A percentile compares a stretch with the other conserved stretches of the same genome.
Evolutionary conservation across 1,140 invertebrate genomes (phyloP).

Genomic region (Philotrypesis tridentata): DNA sequence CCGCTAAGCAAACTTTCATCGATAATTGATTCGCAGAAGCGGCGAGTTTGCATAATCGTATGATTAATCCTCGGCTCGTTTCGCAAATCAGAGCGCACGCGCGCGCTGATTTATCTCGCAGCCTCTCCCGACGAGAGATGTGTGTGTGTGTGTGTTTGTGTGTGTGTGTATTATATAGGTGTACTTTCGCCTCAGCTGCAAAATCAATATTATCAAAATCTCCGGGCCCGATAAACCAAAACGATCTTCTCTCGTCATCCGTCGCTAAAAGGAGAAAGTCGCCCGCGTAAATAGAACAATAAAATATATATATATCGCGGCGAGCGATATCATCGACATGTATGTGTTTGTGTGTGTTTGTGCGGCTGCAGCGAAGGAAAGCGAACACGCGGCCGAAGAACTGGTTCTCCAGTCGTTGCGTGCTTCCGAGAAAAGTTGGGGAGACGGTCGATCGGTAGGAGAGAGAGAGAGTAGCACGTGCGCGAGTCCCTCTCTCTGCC

Average conservation of each 20-base stretch:
- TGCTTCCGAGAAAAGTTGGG: not conserved
- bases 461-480: not conserved
- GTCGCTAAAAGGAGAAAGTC: not conserved
- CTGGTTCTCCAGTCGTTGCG: not conserved
- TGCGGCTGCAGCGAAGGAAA: slow-evolving; percentile 3
- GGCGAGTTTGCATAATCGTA: not conserved
- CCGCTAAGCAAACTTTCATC: not conserved
- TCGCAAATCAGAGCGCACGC: not conserved
- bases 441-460: not conserved
- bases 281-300: slow-evolving; percentile 25
- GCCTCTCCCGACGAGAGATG: no score
- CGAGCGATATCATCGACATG: not conserved
- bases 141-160: no score
- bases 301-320: not conserved
- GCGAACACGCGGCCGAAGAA: not conserved
- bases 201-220: not conserved
- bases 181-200: not conserved
- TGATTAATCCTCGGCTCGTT: not conserved
- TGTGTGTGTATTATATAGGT: no score
- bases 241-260: not conserved
- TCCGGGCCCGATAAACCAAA: not conserved
- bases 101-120: not conserved
- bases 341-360: not conserved
- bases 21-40: slow-evolving; percentile 3
- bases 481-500: not conserved